Percentiles rank a stretch among this genome's conserved stretches.
phyloP scores from a whole-genome alignment of 35 echinoderm and acorn worm species.

The Lytechinus pictus region DNA sequence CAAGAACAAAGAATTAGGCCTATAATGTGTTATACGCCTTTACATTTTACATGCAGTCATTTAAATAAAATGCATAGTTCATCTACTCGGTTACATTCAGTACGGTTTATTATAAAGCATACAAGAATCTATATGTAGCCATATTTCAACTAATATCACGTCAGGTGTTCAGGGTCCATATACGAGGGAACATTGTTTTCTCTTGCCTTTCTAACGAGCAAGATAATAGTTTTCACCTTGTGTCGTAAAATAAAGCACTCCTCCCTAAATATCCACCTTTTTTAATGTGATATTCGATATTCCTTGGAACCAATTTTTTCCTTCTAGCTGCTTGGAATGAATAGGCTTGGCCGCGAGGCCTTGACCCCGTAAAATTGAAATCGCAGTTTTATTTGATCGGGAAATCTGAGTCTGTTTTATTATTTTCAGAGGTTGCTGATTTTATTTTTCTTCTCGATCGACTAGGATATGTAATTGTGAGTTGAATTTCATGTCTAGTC shows the following conservation, averaged over 20 bases:
- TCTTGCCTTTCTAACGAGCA: not conserved
- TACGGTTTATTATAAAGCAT: too few relatives aligned
- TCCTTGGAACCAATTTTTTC: not conserved
- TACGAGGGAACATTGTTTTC: not conserved
- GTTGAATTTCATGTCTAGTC: not conserved
- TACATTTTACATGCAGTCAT: too few relatives aligned
- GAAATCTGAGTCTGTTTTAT: not conserved
- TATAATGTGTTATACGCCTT: too few relatives aligned
- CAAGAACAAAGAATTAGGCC: too few relatives aligned
- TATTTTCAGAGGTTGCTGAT: not conserved
- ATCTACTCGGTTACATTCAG: too few relatives aligned
- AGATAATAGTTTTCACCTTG: not conserved
- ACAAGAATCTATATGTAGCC: too few relatives aligned
- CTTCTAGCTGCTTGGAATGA: not conserved
- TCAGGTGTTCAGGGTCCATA: too few relatives aligned
- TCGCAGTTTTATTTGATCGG: constrained; percentile 3
- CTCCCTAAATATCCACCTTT: not conserved
- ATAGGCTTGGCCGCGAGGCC: not conserved
- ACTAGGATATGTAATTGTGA: not conserved
- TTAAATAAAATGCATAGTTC: too few relatives aligned
- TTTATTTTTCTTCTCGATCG: not conserved
- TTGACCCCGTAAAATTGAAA: constrained; percentile 12
- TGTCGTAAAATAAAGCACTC: not conserved
- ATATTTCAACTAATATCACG: too few relatives aligned
- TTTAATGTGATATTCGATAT: not conserved